These are phyloP conservation scores for Hystrix cristata DNA, from an alignment of 2,113 vertebrate species.

Conservation along the genomic window DNA sequence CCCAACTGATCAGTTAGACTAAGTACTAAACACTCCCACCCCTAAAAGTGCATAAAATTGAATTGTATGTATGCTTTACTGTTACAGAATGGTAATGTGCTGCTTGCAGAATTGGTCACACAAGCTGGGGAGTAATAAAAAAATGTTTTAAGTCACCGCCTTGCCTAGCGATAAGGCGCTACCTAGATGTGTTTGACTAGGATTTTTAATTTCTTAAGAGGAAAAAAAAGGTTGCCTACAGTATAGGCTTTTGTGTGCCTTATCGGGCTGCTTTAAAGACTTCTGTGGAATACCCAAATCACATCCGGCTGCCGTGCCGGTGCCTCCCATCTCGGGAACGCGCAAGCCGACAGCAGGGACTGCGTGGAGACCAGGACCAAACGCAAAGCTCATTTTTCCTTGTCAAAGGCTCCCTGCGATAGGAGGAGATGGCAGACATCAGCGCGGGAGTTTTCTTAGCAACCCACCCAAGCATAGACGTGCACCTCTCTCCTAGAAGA, in stretches of 20 bases:
- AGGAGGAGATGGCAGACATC: constrained; percentile 65
- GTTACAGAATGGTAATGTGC: neutral
- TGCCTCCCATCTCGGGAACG: constrained; percentile 65
- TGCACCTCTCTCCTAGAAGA: constrained; percentile 67
- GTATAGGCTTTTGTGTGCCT: neutral
- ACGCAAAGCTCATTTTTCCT: constrained; percentile 85
- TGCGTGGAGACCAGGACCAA: constrained; percentile 57
- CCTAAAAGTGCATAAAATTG: constrained; percentile 2
- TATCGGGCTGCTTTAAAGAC: constrained; percentile 53
- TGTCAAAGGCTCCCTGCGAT: constrained; percentile 81
- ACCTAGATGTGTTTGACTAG: neutral
- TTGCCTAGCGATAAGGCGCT: neutral
- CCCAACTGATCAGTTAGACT: constrained; percentile 67
- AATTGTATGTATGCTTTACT: neutral
- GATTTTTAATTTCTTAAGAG: constrained; percentile 62
- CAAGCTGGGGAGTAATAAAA: neutral
- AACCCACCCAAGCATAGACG: constrained; percentile 77
- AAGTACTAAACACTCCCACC: constrained; percentile 15
- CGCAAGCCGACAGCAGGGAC: constrained; percentile 66
- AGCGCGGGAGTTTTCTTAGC: constrained; percentile 77
- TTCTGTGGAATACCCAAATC: neutral
- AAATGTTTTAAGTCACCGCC: neutral
- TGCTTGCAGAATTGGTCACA: neutral
- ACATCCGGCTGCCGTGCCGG: neutral
- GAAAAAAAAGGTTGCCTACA: neutral